A percentile compares a stretch with the other conserved stretches of the same genome.
Evolutionary conservation across 2,797 vertebrate genomes (phyloP).

Genomic region (Pangasius sanitwongsei): DNA sequence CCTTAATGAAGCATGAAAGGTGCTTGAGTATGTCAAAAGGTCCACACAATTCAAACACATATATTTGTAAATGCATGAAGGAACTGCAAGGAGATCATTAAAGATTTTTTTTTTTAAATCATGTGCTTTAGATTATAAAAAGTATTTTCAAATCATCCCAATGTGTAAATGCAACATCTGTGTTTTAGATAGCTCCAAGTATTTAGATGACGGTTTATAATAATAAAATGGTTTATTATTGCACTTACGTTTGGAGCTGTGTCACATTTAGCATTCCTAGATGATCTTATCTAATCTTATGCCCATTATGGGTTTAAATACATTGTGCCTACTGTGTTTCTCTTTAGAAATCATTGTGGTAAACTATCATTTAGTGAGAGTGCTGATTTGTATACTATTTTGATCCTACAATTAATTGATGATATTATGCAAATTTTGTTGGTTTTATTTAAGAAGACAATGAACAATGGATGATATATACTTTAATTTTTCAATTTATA

Average conservation of each 20-base stretch:
- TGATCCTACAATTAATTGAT: background rate
- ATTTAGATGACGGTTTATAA: background rate
- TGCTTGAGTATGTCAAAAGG: background rate
- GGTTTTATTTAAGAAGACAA: background rate
- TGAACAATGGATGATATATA: background rate
- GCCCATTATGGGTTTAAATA: background rate
- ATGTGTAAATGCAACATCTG: background rate
- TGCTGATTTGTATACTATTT: background rate
- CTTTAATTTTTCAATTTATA: background rate
- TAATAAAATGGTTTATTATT: background rate
- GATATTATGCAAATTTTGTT: conserved; percentile 8
- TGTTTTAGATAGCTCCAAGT: background rate
- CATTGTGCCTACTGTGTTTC: background rate
- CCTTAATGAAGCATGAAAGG: background rate
- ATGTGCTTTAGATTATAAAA: background rate
- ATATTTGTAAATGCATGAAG: conserved; percentile 5
- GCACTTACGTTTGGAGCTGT: background rate
- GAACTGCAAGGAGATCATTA: background rate
- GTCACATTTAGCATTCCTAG: background rate
- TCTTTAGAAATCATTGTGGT: background rate
- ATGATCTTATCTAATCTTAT: background rate
- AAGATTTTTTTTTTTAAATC: background rate
- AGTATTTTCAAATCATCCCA: background rate
- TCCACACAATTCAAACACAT: background rate
- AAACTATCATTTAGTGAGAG: background rate